These are phyloP conservation scores for Gobiocypris rarus DNA, from an alignment of 2,113 vertebrate genomes.

Conservation along the genomic window DNA sequence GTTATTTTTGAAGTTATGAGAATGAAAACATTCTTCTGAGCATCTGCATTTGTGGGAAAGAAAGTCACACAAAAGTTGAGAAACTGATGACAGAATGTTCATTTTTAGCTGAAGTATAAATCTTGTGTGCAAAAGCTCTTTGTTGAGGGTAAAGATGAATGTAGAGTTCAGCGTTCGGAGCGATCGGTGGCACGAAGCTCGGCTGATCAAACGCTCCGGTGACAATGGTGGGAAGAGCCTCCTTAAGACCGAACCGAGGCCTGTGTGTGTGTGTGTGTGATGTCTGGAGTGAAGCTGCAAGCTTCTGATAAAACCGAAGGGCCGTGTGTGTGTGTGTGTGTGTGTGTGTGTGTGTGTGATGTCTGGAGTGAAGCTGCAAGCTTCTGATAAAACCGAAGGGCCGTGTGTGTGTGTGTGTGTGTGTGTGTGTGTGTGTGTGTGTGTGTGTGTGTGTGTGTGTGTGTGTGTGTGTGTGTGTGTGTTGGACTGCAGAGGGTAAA, in stretches of 20 bases:
- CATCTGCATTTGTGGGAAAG: not conserved
- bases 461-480: not conserved
- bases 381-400: slow-evolving; percentile 14
- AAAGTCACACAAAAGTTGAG: not conserved
- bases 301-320: slow-evolving; percentile 12
- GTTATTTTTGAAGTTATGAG: too few relatives aligned
- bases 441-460: too few relatives aligned
- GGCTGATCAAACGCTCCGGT: not conserved
- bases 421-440: too few relatives aligned
- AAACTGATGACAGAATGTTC: too few relatives aligned
- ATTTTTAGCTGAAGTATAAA: not conserved
- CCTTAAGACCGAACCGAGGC: not conserved
- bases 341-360: too few relatives aligned
- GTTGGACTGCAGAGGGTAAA: not conserved
- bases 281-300: slow-evolving; percentile 6
- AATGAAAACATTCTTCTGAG: too few relatives aligned
- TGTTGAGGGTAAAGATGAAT: not conserved
- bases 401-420: too few relatives aligned
- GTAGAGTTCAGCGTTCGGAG: not conserved
- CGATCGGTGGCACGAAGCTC: not conserved
- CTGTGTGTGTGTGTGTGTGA: not conserved
- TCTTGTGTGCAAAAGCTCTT: not conserved
- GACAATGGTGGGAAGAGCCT: slow-evolving; percentile 3
- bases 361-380: slow-evolving; percentile 6
- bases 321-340: too few relatives aligned